These are phyloP conservation scores for Acipenser oxyrinchus DNA, from an alignment of 2,797 vertebrate genomes.

Conservation along the genomic window DNA sequence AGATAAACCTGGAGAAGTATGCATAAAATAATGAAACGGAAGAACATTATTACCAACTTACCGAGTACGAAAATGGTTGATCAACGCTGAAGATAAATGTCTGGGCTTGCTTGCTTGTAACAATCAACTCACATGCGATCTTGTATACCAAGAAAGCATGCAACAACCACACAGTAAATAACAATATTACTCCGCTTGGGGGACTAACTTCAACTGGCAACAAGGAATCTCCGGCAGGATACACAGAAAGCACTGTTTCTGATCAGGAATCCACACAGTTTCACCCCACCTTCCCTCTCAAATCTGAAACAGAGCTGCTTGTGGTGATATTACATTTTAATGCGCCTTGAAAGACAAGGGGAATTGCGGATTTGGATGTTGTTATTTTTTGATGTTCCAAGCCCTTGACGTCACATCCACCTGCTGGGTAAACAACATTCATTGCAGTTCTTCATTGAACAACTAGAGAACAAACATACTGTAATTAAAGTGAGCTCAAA, in stretches of 20 bases:
- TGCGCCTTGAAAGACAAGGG: constrained; percentile 35
- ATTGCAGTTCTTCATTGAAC: constrained; percentile 35
- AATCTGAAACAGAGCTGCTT: constrained; percentile 29
- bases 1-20: constrained; percentile 19
- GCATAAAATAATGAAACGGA: constrained; percentile 24
- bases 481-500: constrained; percentile 12
- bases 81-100: constrained; percentile 41
- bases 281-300: constrained; percentile 35
- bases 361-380: constrained; percentile 82
- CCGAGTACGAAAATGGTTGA: constrained; percentile 38
- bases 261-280: constrained; percentile 31
- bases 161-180: constrained; percentile 79
- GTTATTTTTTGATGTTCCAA: constrained; percentile 85
- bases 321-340: constrained; percentile 47
- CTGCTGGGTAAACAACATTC: constrained; percentile 80
- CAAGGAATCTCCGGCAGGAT: constrained; percentile 30
- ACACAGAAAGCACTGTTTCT: constrained; percentile 43
- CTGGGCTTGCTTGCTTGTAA: constrained; percentile 16
- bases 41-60: constrained; percentile 46
- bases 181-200: constrained; percentile 76
- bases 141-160: constrained; percentile 57
- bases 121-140: constrained; percentile 45
- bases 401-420: constrained; percentile 96
- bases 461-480: constrained; percentile 16
- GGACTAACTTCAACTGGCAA: constrained; percentile 50